These are phyloP conservation scores for Molanna angustata DNA, from an alignment of 2,888 invertebrate genomes.

Conservation along the genomic window DNA sequence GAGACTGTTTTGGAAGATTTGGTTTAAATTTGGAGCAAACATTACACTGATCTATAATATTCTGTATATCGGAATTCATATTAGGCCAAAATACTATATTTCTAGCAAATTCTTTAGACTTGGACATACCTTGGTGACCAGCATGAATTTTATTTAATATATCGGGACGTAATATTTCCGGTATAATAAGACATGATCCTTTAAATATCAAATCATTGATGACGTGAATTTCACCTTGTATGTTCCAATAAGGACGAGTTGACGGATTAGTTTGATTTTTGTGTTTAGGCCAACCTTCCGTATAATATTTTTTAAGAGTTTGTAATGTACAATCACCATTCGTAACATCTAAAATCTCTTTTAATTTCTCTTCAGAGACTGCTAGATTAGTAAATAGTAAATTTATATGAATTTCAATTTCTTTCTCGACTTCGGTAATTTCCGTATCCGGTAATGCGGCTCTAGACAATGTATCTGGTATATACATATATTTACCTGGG, in stretches of 20 bases:
- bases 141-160: constrained; percentile 30
- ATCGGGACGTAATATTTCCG: constrained; percentile 20
- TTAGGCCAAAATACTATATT: constrained; percentile 35
- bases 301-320: neutral
- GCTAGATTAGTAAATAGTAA: neutral
- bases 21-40: constrained; percentile 17
- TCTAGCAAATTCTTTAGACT: constrained; percentile 31
- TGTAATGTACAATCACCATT: neutral
- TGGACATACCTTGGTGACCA: constrained; percentile 30
- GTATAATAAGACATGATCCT: constrained; percentile 30
- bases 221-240: neutral
- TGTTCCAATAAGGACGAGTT: neutral
- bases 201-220: constrained; percentile 23
- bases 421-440: neutral
- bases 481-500: constrained; percentile 11
- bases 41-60: constrained; percentile 27
- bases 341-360: neutral
- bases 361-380: neutral
- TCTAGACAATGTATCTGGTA: constrained; percentile 31
- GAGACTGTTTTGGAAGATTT: constrained; percentile 19
- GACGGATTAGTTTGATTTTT: neutral
- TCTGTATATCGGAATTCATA: constrained; percentile 33
- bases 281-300: neutral
- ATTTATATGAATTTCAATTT: constrained; percentile 1
- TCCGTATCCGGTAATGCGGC: constrained; percentile 1